Percentiles rank a stretch among this genome's conserved stretches.
Conservation (phyloP, 92 coral and sea anemone species). For the Porites lobata region DNA sequence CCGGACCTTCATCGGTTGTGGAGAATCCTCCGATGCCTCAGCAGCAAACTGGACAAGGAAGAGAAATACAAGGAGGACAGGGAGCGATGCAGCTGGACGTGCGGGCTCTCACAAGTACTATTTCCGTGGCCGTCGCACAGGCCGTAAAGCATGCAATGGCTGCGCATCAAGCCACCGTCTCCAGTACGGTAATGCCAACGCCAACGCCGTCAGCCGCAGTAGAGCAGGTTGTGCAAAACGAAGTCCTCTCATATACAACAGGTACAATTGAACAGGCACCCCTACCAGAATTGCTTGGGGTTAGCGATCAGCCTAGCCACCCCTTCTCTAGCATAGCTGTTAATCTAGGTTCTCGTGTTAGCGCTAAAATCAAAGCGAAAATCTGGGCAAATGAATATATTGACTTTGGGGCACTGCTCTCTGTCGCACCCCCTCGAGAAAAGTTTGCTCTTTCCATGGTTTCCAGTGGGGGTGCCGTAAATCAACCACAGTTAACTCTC, state of each 20-base stretch:
- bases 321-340: slow-evolving; percentile 34
- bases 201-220: not conserved
- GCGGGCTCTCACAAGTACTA: not conserved
- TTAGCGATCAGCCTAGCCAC: not conserved
- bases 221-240: not conserved
- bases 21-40: not conserved
- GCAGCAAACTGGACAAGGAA: not conserved
- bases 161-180: not conserved
- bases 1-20: not conserved
- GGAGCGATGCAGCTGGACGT: slow-evolving; percentile 5
- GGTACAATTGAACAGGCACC: not conserved
- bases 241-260: not conserved
- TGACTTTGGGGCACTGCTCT: slow-evolving; percentile 29
- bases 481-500: slow-evolving; percentile 23
- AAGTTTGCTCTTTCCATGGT: slow-evolving; percentile 22
- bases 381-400: not conserved
- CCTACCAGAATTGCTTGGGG: not conserved
- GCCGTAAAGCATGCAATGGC: not conserved
- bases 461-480: slow-evolving; percentile 2
- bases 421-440: slow-evolving; percentile 18
- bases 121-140: not conserved
- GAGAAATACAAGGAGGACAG: not conserved
- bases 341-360: slow-evolving; percentile 8
- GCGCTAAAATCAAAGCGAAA: slow-evolving; percentile 27
- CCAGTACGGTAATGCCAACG: no score